Conservation (phyloP, 2,113 vertebrate genomes). For the Catharus bicknelli region DNA sequence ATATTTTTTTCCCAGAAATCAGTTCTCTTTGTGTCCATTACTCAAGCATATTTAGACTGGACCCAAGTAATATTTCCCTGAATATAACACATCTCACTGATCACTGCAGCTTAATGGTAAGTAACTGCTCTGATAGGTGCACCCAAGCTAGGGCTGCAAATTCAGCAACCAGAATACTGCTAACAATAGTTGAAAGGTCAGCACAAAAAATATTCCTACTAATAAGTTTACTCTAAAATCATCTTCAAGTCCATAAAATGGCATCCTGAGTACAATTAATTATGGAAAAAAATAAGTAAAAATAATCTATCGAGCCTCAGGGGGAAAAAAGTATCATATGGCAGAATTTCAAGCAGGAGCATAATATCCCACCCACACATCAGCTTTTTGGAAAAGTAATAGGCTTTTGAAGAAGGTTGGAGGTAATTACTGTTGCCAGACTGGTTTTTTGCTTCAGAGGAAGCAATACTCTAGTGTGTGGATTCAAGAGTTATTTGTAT, state of each 20-base stretch:
- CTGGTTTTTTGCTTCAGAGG: not conserved
- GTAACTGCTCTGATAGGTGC: not conserved
- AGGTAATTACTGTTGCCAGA: not conserved
- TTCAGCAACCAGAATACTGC: not conserved
- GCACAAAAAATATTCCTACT: not conserved
- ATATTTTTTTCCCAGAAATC: not conserved
- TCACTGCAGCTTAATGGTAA: not conserved
- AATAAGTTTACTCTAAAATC: not conserved
- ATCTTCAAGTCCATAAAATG: not conserved
- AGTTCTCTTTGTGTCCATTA: not conserved
- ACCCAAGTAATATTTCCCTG: not conserved
- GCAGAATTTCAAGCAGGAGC: not conserved
- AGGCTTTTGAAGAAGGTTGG: not conserved
- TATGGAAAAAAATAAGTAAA: not conserved
- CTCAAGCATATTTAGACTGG: not conserved
- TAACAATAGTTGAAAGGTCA: not conserved
- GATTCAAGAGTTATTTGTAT: not conserved
- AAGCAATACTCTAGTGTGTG: not conserved
- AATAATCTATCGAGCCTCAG: not conserved
- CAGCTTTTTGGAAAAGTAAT: not conserved
- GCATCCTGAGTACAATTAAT: not conserved
- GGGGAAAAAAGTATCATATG: not conserved
- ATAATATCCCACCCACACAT: not conserved
- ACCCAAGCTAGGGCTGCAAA: not conserved
- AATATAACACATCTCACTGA: not conserved